phyloP scores from a whole-genome alignment of 2,888 invertebrate species.

The Leptinotarsa peninsularis region DNA sequence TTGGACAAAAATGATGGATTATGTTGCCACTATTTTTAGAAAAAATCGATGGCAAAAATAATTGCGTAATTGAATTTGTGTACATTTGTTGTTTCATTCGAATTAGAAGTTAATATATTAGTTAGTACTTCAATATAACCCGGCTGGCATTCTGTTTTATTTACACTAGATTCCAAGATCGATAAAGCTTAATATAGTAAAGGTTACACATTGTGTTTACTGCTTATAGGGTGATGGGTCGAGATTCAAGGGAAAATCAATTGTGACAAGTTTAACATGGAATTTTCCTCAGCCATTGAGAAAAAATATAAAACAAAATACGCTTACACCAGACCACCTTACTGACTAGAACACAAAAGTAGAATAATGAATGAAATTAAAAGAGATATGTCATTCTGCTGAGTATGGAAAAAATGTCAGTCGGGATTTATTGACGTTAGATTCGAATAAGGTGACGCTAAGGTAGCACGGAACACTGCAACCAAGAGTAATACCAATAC shows the following conservation, averaged over 20 bases:
- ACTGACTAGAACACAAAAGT: too few relatives aligned
- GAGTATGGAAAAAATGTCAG: too few relatives aligned
- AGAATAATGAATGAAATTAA: too few relatives aligned
- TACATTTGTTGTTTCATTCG: slow-evolving; percentile 22
- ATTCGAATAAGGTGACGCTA: too few relatives aligned
- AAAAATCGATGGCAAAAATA: slow-evolving; percentile 57
- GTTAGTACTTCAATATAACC: slow-evolving; percentile 9
- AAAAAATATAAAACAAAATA: not conserved
- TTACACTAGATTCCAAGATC: not conserved
- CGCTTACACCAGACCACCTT: too few relatives aligned
- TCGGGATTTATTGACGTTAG: too few relatives aligned
- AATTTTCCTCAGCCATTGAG: not conserved
- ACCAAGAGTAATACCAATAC: too few relatives aligned
- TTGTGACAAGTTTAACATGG: not conserved
- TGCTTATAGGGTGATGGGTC: slow-evolving; percentile 1
- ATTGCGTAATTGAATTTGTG: slow-evolving; percentile 52
- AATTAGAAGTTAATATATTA: slow-evolving; percentile 17
- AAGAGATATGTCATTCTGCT: too few relatives aligned
- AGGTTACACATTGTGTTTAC: slow-evolving; percentile 11
- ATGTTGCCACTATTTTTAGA: slow-evolving; percentile 55
- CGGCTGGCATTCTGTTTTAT: slow-evolving; percentile 9
- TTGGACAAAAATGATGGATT: slow-evolving; percentile 48
- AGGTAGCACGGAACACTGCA: too few relatives aligned
- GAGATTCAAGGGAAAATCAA: slow-evolving; percentile 10
- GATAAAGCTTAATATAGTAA: slow-evolving; percentile 13